Base-by-base conservation (phyloP, 2,888 invertebrate species). In the Linnaemya tessellans region DNA sequence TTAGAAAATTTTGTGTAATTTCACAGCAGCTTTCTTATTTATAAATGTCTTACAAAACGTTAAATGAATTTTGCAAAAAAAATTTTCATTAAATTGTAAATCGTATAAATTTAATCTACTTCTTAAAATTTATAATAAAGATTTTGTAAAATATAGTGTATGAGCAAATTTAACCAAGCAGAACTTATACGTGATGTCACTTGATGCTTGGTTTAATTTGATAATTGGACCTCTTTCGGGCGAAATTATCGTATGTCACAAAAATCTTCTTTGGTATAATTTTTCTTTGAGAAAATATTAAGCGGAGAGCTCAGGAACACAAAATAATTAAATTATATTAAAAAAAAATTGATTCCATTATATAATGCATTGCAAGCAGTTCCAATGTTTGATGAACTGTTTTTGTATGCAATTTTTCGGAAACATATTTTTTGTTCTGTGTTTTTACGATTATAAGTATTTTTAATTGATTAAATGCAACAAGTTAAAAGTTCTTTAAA, bases 131-230 rank as follows among this genome's bases (percentile, higher is more conserved):
- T 51, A 2, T 11, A 8, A 8, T 7, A 49, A 62, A n/a, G 15
- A 38, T 3, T 65, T 65, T 43, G 30, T 20, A 56, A 56, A 30
- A 2, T 13, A 58, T 15, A 5, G 10, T 22, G 18, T 38, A 15
- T 22, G 35, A 74, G n/a, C 3, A 38, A 64, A 70, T 30, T 46
- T 22, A 80, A 46, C 56, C 74, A 49, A 75, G 56, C 70, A 70
- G 56, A 70, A 49, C 56, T 46, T 58, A 70, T 41, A 62, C 75
- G 84, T 84, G 80, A 58, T 70, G 41, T 65, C 70, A 70, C 41
- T 75, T 71, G 22, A 80, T 54, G 84, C 64, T 43, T 68, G 83
- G 64, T n/a, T 62, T 20, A 51, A 78, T 54, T 20, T 68, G n/a
- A 38, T 60, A 10, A 11, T 10, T 54, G 22, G 22, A 54, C 0